phyloP scores from a whole-genome alignment of 2,888 invertebrate species.

The Agonopterix subpropinquella region DNA sequence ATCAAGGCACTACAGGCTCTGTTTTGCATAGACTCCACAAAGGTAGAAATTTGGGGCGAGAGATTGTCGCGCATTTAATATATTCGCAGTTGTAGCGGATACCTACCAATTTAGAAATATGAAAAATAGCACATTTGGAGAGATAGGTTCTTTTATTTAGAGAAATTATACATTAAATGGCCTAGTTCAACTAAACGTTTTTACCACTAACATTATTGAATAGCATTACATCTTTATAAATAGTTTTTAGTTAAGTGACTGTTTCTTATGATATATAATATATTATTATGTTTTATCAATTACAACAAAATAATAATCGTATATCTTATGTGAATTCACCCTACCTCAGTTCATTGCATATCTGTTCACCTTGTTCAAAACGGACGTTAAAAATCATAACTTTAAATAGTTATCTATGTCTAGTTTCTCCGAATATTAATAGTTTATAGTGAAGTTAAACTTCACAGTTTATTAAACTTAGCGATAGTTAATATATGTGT shows the following conservation, averaged over 20 bases:
- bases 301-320: too few species aligned
- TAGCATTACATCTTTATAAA: not conserved
- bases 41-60: conserved; percentile 39
- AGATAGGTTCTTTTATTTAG: conserved; percentile 2
- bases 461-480: conserved; percentile 48
- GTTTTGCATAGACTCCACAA: conserved; percentile 30
- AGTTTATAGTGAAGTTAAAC: conserved; percentile 53
- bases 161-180: not conserved
- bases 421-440: conserved; percentile 31
- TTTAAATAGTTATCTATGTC: conserved; percentile 14
- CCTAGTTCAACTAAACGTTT: not conserved
- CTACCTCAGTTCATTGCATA: conserved; percentile 51
- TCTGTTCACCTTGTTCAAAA: conserved; percentile 23
- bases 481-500: conserved; percentile 37
- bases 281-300: too few species aligned
- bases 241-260: conserved; percentile 6
- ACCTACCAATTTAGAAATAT: conserved; percentile 43
- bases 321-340: conserved; percentile 11
- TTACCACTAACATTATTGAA: not conserved
- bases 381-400: conserved; percentile 17
- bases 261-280: conserved; percentile 5
- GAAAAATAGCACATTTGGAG: conserved; percentile 13
- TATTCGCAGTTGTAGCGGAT: conserved; percentile 59
- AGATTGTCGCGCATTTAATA: conserved; percentile 60
- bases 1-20: conserved; percentile 8